Conservation (phyloP, 2,113 vertebrate genomes). For the Anthoscopus minutus region DNA sequence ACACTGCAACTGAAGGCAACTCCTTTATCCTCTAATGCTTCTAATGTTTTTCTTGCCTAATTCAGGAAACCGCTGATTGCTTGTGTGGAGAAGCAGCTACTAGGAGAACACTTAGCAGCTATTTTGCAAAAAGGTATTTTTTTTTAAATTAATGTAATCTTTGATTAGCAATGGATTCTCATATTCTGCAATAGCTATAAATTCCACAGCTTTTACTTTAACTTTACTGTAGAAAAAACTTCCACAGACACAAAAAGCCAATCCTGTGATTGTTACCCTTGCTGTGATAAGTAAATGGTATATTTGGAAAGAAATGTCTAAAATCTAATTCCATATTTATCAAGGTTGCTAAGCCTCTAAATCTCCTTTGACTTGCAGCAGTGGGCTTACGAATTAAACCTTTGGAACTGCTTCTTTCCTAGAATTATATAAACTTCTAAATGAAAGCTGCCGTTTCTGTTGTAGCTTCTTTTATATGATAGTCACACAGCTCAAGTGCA, state of each 20-base stretch:
- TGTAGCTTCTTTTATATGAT: background rate
- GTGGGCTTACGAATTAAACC: background rate
- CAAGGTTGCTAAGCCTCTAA: background rate
- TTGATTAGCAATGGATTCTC: background rate
- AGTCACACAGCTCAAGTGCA: background rate
- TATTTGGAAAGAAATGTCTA: background rate
- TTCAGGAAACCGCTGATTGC: conserved; percentile 77
- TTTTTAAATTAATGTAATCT: background rate
- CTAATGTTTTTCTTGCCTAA: background rate
- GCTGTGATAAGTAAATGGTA: background rate
- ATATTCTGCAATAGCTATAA: background rate
- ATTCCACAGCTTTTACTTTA: background rate
- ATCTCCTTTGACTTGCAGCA: background rate
- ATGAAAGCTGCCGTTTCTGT: background rate
- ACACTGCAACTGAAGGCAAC: background rate
- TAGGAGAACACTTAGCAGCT: conserved; percentile 78
- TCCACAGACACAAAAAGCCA: background rate
- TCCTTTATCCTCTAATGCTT: background rate
- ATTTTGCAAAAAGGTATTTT: conserved; percentile 81
- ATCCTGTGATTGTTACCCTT: background rate
- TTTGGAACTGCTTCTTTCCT: background rate
- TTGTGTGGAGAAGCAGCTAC: conserved; percentile 79
- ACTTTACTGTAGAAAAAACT: too few species aligned
- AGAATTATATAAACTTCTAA: background rate
- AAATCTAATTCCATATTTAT: background rate